These are phyloP conservation scores for Bubo scandiacus DNA, from an alignment of 2,113 vertebrate genomes.

Conservation along the genomic window DNA sequence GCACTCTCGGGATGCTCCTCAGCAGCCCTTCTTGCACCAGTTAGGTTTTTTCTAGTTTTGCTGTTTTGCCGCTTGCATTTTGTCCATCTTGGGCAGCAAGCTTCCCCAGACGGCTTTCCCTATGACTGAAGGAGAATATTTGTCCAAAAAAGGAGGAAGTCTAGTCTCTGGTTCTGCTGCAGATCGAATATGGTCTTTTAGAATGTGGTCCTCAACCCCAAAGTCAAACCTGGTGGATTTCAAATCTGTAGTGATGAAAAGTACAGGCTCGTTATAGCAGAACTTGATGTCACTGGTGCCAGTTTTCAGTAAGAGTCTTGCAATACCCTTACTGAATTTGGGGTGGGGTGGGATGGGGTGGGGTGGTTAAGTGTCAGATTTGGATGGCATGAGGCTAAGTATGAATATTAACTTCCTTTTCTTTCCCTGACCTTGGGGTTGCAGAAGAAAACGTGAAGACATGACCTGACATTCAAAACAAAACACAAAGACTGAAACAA, in stretches of 20 bases:
- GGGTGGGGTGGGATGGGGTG: neutral
- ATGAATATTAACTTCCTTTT: neutral
- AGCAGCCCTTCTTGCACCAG: neutral
- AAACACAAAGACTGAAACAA: neutral
- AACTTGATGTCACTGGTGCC: neutral
- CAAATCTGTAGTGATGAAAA: neutral
- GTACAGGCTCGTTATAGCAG: neutral
- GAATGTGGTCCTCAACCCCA: neutral
- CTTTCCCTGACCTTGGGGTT: neutral
- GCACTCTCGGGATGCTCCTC: accelerated
- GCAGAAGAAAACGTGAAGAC: neutral
- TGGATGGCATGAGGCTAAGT: neutral
- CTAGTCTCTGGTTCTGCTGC: neutral
- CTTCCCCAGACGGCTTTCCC: neutral
- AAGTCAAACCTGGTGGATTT: neutral
- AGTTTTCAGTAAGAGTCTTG: neutral
- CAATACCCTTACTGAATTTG: neutral
- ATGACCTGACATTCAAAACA: neutral
- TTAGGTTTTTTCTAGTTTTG: neutral
- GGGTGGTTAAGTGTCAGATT: neutral
- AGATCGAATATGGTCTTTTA: neutral
- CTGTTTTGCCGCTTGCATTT: neutral
- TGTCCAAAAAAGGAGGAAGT: neutral
- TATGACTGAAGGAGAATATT: neutral
- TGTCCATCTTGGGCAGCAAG: neutral